Evolutionary conservation across 2,113 vertebrate genomes (phyloP), one percentile per base, ranked within the genome.

Genomic region (Pachyramphus minor): DNA sequence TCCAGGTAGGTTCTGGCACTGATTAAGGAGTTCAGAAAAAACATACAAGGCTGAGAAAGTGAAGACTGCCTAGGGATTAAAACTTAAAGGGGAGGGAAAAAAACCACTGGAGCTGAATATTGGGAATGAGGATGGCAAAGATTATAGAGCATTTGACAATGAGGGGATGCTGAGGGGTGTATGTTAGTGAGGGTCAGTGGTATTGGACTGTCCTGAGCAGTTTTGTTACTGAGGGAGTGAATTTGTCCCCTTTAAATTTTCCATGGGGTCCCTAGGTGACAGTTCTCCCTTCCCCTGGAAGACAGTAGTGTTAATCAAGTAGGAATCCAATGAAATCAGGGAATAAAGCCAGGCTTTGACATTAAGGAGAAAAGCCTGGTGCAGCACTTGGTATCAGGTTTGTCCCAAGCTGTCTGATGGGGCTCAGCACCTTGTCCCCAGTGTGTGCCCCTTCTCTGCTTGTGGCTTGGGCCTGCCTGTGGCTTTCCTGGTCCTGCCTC

Each of bases 401-500:
- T 90, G 44, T 28, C 62, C 62, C 53, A 35, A 8, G 35, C 20
- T 20, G 47, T 55, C 60, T 63, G 68, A 16, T 4, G 30, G 47
- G 66, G 25, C 73, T 95, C 8, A 5, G 69, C 55, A 8, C 52
- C 8, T 13, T 63, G 27, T 87, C 55, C 64, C 77, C 8, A 17
- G 12, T 8, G 21, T 7, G 0, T 74, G 42, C 37, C 77, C 63
- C 64, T 78, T 89, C 59, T 83, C 45, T 2, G 55, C 41, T 76
- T 0, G 0, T 64, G 63, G 58, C 67, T 87, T 10, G 7, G 39
- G 37, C 75, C 44, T 52, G 64, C 67, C 80, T 10, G 23, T 59
- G 90, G 75, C 85, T 90, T 90, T 79, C 74, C 82, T 87, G 63
- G 31, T 66, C 58, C 92, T 84, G 56, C 45, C 28, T 5, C 3